Percentiles rank a stretch among this genome's conserved stretches.
phyloP scores from a whole-genome alignment of 2,797 vertebrate genomes.

The Tachyglossus aculeatus region DNA sequence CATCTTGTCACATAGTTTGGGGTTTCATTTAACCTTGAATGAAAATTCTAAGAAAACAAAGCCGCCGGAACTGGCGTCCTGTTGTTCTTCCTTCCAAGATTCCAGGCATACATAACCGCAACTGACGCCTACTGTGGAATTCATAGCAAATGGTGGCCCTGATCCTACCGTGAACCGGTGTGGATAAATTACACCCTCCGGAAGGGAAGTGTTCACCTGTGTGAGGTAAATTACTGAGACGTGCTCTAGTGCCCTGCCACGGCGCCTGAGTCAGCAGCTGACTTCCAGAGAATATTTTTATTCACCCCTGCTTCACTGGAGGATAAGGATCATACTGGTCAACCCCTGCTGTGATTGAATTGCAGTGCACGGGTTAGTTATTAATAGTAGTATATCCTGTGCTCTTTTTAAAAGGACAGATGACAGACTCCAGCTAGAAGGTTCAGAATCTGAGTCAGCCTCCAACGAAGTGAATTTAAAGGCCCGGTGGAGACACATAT shows the following conservation, averaged over 20 bases:
- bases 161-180: background rate
- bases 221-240: slow-evolving; percentile 6
- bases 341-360: no score
- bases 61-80: no score
- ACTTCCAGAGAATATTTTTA: slow-evolving; percentile 1
- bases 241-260: background rate
- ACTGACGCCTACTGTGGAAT: background rate
- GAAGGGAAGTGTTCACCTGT: background rate
- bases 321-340: slow-evolving; percentile 1
- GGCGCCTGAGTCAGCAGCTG: background rate
- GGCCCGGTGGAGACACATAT: slow-evolving; percentile 1
- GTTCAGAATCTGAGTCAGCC: background rate
- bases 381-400: background rate
- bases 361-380: slow-evolving; percentile 7
- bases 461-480: slow-evolving; percentile 28
- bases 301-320: background rate
- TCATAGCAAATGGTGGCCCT: background rate
- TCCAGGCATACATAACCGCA: background rate
- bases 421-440: background rate
- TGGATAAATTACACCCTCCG: background rate
- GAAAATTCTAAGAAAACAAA: no score
- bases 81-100: no score
- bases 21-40: no score
- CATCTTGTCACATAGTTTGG: no score
- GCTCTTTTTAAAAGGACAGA: background rate